Base-by-base conservation (phyloP, 30 jellyfish, hydroid and myxozoan species). In the Cassiopea xamachana region DNA sequence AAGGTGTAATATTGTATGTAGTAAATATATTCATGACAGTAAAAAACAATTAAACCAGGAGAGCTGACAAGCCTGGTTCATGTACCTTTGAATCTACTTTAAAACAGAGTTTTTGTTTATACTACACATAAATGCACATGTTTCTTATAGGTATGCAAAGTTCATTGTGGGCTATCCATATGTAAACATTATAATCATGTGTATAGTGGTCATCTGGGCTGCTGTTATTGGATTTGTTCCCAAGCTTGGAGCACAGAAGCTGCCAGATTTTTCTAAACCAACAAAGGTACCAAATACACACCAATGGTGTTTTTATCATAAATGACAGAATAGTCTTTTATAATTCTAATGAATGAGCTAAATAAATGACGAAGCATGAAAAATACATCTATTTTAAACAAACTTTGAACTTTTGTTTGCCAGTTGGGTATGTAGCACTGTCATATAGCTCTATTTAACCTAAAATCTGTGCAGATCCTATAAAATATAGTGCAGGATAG, bases 181-280 rank as follows among this genome's bases (percentile, higher is more conserved):
- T 48, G 90, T 86, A 9, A 93, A 93, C 75, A 72, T 93, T 46
- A 79, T 81, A 13, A 45, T 85, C 7, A 84, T 93, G 43, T 77
- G 87, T 15, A 15, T 92, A 46, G 19, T 87, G 9, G 50, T 93
- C 46, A 81, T 69, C 43, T 69, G 92, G 91, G 81, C 92, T 45
- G 95, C 71, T 27, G 91, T 96, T 60, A 72, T 92, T 60, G 93
- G 93, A 6, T 83, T 96, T 49, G 80, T 89, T 18, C 91, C 92
- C 14, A 85, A 95, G 1, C 89, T 90, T 80, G 99, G 98, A 44
- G 97, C 99, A 6, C 94, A 93, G 78, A 84, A 79, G 27, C 90
- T 93, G 48, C 98, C 99, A 14, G 96, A 96, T 76, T 96, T 96
- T 69, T 51, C 96, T 15, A 83, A 96, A 27, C 98, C 99, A 78